phyloP scores from a whole-genome alignment of 2,113 vertebrate species.

The Drymodes brunneopygia region DNA sequence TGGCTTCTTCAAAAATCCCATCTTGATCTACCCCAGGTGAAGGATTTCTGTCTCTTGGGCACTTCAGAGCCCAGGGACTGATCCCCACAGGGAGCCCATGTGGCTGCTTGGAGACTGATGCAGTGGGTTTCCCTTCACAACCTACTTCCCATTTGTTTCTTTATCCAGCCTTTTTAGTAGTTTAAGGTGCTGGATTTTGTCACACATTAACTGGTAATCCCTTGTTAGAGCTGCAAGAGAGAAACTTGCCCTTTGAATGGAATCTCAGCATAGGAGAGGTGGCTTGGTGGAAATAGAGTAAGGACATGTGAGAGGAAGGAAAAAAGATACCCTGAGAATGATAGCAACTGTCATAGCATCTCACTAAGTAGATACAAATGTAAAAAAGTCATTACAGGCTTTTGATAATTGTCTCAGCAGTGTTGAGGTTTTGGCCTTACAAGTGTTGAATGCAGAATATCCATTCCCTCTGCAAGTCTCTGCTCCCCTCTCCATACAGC shows the following conservation, averaged over 20 bases:
- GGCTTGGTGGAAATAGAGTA: neutral
- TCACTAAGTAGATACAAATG: neutral
- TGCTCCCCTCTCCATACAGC: neutral
- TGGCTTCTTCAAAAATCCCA: neutral
- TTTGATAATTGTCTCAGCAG: neutral
- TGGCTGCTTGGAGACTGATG: neutral
- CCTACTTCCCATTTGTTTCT: neutral
- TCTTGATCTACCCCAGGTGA: neutral
- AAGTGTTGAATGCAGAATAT: neutral
- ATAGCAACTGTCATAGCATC: neutral
- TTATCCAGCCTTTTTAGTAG: neutral
- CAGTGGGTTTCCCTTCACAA: neutral
- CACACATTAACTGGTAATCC: neutral
- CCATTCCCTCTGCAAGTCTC: neutral
- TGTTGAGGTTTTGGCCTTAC: neutral
- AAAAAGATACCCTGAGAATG: neutral
- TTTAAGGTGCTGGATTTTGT: neutral
- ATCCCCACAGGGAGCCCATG: neutral
- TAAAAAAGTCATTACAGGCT: neutral
- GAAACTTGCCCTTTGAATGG: neutral
- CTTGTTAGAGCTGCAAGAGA: neutral
- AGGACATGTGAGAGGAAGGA: neutral
- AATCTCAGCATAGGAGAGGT: neutral
- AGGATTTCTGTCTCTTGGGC: neutral
- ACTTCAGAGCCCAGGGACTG: neutral